A percentile compares a stretch with the other conserved stretches of the same genome.
These are phyloP conservation scores for Barnardius zonarius DNA, from an alignment of 2,113 vertebrate genomes.

Conservation along the genomic window DNA sequence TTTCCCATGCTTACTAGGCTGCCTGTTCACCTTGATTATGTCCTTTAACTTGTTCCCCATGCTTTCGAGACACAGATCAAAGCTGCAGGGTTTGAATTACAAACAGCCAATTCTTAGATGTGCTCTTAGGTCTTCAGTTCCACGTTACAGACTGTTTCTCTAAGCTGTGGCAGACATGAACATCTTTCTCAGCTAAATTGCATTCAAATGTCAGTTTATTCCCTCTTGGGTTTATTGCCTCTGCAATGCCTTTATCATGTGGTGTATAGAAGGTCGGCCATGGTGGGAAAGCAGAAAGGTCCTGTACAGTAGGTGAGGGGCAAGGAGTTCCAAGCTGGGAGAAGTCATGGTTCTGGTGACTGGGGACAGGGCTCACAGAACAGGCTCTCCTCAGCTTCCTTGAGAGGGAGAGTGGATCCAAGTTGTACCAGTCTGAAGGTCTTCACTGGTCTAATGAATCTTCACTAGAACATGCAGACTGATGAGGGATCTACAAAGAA, in stretches of 20 bases:
- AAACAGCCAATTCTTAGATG: background rate
- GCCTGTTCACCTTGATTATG: background rate
- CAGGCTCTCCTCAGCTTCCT: background rate
- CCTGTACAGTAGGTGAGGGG: background rate
- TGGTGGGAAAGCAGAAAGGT: background rate
- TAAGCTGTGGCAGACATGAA: background rate
- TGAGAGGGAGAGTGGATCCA: background rate
- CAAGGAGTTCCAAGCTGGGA: rapidly evolving
- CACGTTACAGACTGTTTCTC: background rate
- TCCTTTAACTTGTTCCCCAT: background rate
- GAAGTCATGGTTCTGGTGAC: rapidly evolving
- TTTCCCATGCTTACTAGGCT: background rate
- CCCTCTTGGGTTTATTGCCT: background rate
- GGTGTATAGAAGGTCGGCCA: background rate
- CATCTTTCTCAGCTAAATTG: background rate
- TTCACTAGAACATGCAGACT: background rate
- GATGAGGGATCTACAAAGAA: background rate
- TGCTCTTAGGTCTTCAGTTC: background rate
- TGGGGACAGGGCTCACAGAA: background rate
- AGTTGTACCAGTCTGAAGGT: background rate
- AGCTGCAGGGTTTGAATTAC: background rate
- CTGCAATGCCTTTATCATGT: background rate
- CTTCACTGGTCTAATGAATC: background rate
- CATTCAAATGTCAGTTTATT: background rate
- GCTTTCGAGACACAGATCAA: slow-evolving; percentile 13